phyloP scores from a whole-genome alignment of 92 coral and sea anemone species.

The Virgularia gustaviana region DNA sequence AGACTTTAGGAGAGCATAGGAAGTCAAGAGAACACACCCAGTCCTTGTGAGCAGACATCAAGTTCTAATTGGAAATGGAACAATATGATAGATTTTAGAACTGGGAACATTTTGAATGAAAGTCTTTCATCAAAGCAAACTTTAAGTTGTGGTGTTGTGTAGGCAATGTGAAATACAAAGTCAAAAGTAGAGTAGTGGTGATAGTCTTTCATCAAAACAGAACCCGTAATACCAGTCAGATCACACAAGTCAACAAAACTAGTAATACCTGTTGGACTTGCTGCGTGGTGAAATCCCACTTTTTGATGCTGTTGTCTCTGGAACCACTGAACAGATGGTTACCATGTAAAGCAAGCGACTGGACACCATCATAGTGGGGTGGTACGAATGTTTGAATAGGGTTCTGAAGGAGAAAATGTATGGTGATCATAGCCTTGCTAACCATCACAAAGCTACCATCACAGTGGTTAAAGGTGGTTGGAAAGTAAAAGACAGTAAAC shows the following conservation, averaged over 20 bases:
- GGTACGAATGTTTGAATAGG: constrained; percentile 85
- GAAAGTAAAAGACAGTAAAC: too few species aligned
- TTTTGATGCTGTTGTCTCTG: constrained; percentile 95
- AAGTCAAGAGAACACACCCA: constrained; percentile 95
- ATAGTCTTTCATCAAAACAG: background rate
- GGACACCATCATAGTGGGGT: constrained; percentile 98
- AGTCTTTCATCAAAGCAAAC: too few species aligned
- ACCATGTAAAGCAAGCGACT: constrained; percentile 79
- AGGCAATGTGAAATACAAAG: too few species aligned
- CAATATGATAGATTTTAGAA: background rate
- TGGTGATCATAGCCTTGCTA: too few species aligned
- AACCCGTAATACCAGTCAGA: too few species aligned
- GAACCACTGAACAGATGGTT: constrained; percentile 88
- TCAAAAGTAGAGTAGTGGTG: background rate
- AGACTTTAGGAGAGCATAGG: constrained; percentile 69
- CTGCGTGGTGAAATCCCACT: constrained; percentile 80
- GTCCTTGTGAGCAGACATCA: constrained; percentile 93
- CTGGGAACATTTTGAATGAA: too few species aligned
- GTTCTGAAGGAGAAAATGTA: constrained; percentile 54
- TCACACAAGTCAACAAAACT: too few species aligned
- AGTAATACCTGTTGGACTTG: constrained; percentile 75
- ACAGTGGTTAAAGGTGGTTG: too few species aligned
- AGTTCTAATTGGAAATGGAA: constrained; percentile 64
- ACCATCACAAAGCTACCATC: too few species aligned
- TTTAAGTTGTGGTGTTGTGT: too few species aligned